phyloP scores from a whole-genome alignment of 2,888 invertebrate genomes.

The Nesidiocoris tenuis region DNA sequence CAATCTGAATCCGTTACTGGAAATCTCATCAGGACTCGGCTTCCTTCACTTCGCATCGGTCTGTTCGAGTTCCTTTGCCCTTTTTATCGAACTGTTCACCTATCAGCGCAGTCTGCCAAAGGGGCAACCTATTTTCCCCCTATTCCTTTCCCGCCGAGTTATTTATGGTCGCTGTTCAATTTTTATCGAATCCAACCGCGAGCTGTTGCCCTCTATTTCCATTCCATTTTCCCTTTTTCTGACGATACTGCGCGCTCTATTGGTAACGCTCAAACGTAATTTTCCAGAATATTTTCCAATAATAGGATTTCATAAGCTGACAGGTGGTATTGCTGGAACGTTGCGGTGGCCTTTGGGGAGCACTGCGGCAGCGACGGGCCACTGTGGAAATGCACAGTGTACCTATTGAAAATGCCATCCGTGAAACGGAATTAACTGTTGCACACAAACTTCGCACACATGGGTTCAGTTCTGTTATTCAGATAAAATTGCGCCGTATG shows the following conservation, averaged over 20 bases:
- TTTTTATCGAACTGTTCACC: not conserved
- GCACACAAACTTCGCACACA: no score
- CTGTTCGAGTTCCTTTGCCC: not conserved
- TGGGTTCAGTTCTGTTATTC: no score
- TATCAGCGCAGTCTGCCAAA: not conserved
- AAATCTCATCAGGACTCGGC: slow-evolving; percentile 34
- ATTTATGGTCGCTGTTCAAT: slow-evolving; percentile 32
- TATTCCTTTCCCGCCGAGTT: not conserved
- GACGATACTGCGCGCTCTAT: not conserved
- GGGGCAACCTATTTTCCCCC: not conserved
- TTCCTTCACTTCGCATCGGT: not conserved
- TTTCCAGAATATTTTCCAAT: slow-evolving; percentile 2
- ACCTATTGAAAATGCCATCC: no score
- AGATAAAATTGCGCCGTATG: no score
- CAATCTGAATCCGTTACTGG: slow-evolving; percentile 34
- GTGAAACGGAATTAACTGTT: no score
- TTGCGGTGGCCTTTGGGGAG: not conserved
- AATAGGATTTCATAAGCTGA: slow-evolving; percentile 13
- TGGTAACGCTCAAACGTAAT: not conserved
- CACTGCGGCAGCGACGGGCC: not conserved
- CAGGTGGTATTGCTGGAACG: slow-evolving; percentile 9
- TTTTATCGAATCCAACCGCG: slow-evolving; percentile 30
- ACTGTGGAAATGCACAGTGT: not conserved
- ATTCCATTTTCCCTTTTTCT: slow-evolving; percentile 15
- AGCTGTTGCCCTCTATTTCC: slow-evolving; percentile 22